phyloP scores from a whole-genome alignment of 2,113 vertebrate genomes.

The Onychostoma macrolepis region DNA sequence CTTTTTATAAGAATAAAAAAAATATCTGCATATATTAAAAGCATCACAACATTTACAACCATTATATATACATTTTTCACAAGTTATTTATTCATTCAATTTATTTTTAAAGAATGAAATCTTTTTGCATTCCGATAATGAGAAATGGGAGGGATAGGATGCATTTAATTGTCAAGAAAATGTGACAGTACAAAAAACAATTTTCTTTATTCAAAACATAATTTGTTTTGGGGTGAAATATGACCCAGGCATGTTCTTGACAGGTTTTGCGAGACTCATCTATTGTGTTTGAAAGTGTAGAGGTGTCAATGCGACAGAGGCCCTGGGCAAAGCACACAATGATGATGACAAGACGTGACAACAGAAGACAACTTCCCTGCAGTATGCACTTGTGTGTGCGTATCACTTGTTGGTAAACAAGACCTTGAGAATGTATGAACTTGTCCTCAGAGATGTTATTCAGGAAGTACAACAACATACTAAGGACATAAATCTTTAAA shows the following conservation, averaged over 20 bases:
- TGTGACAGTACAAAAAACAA: not conserved
- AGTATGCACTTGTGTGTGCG: not conserved
- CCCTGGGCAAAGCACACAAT: conserved; percentile 25
- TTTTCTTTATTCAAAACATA: not conserved
- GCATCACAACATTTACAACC: not conserved
- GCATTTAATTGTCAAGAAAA: not conserved
- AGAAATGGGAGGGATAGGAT: not conserved
- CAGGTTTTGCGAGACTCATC: conserved; percentile 19
- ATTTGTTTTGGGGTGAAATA: conserved; percentile 13
- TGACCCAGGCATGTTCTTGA: conserved; percentile 29
- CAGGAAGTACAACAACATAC: not conserved
- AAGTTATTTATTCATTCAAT: not conserved
- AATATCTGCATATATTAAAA: not conserved
- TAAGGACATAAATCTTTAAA: not conserved
- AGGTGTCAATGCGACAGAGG: conserved; percentile 26
- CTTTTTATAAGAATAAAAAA: not conserved
- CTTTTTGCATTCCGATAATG: not conserved
- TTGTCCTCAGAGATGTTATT: not conserved
- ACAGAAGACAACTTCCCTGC: conserved; percentile 9
- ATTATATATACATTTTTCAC: not conserved
- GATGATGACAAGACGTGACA: conserved; percentile 32
- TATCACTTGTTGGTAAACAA: conserved; percentile 20
- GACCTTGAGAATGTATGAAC: conserved; percentile 48
- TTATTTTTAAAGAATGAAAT: not conserved
- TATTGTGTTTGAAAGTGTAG: conserved; percentile 1